A percentile compares a stretch with the other conserved stretches of the same genome.
Evolutionary conservation across 2,888 invertebrate species (phyloP).

Genomic region (Ophraella communa): DNA sequence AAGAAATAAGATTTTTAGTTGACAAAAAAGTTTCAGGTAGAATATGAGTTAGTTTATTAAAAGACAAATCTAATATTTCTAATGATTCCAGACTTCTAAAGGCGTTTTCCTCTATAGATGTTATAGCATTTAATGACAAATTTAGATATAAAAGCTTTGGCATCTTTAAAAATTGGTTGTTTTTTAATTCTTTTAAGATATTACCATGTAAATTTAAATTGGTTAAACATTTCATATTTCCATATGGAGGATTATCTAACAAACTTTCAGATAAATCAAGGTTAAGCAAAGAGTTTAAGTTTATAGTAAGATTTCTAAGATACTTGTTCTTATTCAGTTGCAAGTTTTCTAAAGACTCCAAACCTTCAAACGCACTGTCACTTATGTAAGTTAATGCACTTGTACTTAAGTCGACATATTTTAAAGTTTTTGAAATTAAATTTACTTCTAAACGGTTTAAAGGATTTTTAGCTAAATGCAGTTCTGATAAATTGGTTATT

Average conservation of each 20-base stretch:
- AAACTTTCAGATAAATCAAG: constrained; percentile 71
- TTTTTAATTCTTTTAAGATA: constrained; percentile 65
- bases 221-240: constrained; percentile 68
- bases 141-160: constrained; percentile 67
- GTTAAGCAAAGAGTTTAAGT: constrained; percentile 63
- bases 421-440: constrained; percentile 47
- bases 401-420: constrained; percentile 65
- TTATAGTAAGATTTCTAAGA: constrained; percentile 58
- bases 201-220: constrained; percentile 69
- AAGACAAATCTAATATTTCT: constrained; percentile 71
- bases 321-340: constrained; percentile 69
- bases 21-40: constrained; percentile 67
- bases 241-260: constrained; percentile 66
- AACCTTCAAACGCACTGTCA: constrained; percentile 63
- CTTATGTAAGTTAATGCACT: constrained; percentile 64
- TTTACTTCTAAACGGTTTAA: constrained; percentile 39
- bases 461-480: constrained; percentile 62
- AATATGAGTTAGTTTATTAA: constrained; percentile 69
- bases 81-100: constrained; percentile 67
- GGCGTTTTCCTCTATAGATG: constrained; percentile 65
- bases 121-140: constrained; percentile 72
- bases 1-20: constrained; percentile 66
- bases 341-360: constrained; percentile 68
- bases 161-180: constrained; percentile 69
- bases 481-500: constrained; percentile 62